phyloP scores from a whole-genome alignment of 1,140 invertebrate species.

The Pseudomyrmex sp. region DNA sequence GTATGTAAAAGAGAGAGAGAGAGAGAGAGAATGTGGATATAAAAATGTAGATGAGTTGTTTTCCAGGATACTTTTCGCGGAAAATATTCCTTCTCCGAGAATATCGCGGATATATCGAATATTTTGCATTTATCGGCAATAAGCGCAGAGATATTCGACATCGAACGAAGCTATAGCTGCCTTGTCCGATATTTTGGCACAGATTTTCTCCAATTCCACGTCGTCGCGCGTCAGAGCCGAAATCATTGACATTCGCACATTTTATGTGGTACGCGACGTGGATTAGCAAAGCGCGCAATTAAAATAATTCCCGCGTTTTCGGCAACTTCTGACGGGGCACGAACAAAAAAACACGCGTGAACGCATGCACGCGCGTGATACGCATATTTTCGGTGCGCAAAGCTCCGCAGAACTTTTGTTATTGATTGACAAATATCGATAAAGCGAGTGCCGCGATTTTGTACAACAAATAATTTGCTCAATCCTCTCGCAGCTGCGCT shows the following conservation, averaged over 20 bases:
- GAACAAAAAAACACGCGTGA: constrained; percentile 19
- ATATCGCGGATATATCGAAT: constrained; percentile 7
- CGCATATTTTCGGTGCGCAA: neutral
- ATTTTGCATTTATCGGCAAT: neutral
- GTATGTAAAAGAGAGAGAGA: too few relatives aligned
- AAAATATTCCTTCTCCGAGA: neutral
- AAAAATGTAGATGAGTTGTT: neutral
- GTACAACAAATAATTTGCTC: constrained; percentile 8
- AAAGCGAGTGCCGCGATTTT: constrained; percentile 12
- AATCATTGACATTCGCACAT: constrained; percentile 12
- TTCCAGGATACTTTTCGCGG: neutral
- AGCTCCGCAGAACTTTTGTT: constrained; percentile 9
- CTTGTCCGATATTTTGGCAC: constrained; percentile 9
- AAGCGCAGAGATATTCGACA: constrained; percentile 4
- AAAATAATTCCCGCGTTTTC: constrained; percentile 40
- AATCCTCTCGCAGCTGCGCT: neutral
- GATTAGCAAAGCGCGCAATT: constrained; percentile 13
- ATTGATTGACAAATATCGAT: constrained; percentile 42
- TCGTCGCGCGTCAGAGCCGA: neutral
- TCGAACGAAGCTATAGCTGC: neutral
- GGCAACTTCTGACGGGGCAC: neutral
- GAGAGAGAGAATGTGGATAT: neutral
- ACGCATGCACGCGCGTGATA: neutral
- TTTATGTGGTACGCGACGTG: too few relatives aligned
- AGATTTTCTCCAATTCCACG: neutral